Evolutionary conservation across 2,113 vertebrate genomes (phyloP).

Genomic region (Planiliza haematocheilus): DNA sequence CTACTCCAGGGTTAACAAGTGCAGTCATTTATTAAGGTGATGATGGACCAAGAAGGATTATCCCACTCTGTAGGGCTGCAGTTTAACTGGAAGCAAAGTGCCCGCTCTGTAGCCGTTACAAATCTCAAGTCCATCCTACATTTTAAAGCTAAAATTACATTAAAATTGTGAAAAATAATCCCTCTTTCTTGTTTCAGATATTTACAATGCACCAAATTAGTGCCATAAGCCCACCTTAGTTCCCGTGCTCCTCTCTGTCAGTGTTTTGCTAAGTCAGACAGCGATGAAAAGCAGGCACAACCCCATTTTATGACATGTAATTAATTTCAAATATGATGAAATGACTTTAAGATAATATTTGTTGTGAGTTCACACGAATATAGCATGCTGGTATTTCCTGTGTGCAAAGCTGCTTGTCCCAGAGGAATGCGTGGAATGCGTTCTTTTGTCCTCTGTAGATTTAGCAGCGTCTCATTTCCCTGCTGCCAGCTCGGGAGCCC

Average conservation of each 20-base stretch:
- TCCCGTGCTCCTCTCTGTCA: background rate
- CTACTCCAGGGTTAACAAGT: background rate
- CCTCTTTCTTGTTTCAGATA: background rate
- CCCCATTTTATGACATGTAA: background rate
- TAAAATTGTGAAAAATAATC: conserved; percentile 1
- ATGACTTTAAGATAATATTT: conserved; percentile 59
- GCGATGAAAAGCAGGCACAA: conserved; percentile 23
- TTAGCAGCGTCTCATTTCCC: conserved; percentile 67
- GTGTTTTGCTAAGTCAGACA: background rate
- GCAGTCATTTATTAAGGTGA: conserved; percentile 15
- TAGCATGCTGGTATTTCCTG: conserved; percentile 78
- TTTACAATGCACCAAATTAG: background rate
- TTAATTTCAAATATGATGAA: conserved; percentile 16
- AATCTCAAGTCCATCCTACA: too few species aligned
- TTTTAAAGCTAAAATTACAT: too few species aligned
- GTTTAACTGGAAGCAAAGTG: background rate
- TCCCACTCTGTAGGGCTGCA: background rate
- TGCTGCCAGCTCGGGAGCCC: conserved; percentile 32
- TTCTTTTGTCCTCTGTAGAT: conserved; percentile 74
- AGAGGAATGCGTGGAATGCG: conserved; percentile 82
- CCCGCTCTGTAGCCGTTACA: background rate
- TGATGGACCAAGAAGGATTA: conserved; percentile 3
- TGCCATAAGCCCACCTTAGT: background rate
- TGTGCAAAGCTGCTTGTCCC: conserved; percentile 75
- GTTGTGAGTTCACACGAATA: conserved; percentile 53